Evolutionary conservation across 2,113 vertebrate genomes (phyloP), one percentile per base, ranked within the genome.

Genomic region (Rallus limicola): DNA sequence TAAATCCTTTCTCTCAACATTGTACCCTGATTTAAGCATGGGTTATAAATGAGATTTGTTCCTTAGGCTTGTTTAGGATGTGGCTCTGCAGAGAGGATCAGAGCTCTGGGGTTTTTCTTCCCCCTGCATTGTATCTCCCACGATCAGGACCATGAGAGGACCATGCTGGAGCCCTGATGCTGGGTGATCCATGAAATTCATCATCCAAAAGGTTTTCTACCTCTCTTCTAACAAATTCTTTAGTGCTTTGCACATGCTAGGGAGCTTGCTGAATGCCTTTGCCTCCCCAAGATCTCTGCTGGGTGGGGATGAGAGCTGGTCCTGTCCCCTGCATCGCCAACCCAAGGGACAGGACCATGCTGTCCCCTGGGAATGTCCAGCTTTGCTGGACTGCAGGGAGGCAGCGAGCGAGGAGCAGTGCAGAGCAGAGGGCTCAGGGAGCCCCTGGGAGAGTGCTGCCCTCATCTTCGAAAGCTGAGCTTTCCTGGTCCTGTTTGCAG

Each of bases 401-500:
- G 8, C 60, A 42, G 46, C 3, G 5, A 10, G 36, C 2, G 5
- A 24, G 33, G 0, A 4, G 24, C 33, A 13, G 58, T 9, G 21
- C 40, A 15, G 44, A 44, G 69, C 77, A 50, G 63, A n/a, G 82
- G 29, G 44, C 50, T 36, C 10, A 3, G 88, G 81, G 59, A 90
- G 80, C 60, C 80, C 80, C 81, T 44, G 88, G 52, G 46, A 86
- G n/a, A 44, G 69, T 11, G 59, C 79, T 71, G 92, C 67, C 85
- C 85, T 81, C 68, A 2, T 24, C 36, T 83, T 40, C 29, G 40
- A 68, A 60, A 95, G 77, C 90, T 46, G 83, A 92, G 93, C 86
- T 75, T 58, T 76, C 14, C 13, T 17, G 6, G 16, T 16, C 33
- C 83, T 53, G 68, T 56, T 38, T 9, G 50, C 70, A 87, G 93